phyloP scores from a whole-genome alignment of 2,888 invertebrate species.

The Leptinotarsa tumamoca region DNA sequence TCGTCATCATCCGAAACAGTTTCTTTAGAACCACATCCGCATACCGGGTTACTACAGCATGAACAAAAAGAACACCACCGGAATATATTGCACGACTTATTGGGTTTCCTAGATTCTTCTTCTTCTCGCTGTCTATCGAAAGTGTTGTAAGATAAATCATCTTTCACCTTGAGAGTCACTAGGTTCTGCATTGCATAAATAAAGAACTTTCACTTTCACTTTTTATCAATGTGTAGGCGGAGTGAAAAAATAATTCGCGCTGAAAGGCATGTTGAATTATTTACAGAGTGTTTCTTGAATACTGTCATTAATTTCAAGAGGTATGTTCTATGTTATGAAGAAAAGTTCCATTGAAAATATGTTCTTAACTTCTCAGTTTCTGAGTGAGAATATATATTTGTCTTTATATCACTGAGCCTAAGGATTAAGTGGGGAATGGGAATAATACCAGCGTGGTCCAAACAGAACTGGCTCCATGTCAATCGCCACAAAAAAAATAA shows the following conservation, averaged over 20 bases:
- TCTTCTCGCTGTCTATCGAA: conserved; percentile 38
- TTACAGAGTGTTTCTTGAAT: too few species aligned
- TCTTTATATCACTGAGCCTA: too few species aligned
- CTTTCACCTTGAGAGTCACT: conserved; percentile 18
- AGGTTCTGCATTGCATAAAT: conserved; percentile 11
- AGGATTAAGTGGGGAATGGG: too few species aligned
- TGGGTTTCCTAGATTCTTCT: conserved; percentile 35
- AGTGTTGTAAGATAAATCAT: conserved; percentile 27
- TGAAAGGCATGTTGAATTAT: too few species aligned
- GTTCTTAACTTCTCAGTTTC: too few species aligned
- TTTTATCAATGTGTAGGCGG: neutral
- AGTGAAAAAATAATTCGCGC: neutral
- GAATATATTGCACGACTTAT: conserved; percentile 12
- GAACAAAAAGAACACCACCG: conserved; percentile 41
- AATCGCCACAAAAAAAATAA: too few species aligned
- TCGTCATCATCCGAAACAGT: conserved; percentile 52
- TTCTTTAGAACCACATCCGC: conserved; percentile 41
- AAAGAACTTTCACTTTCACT: conserved; percentile 15
- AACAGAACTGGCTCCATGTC: too few species aligned
- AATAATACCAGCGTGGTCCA: too few species aligned
- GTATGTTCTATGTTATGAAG: too few species aligned
- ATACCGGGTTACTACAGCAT: conserved; percentile 29
- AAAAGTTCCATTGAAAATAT: too few species aligned
- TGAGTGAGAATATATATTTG: too few species aligned
- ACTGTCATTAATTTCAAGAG: too few species aligned